Evolutionary conservation across 2,113 vertebrate genomes (phyloP), one percentile per base, ranked within the genome.

Genomic region (Cyanoderma ruficeps): DNA sequence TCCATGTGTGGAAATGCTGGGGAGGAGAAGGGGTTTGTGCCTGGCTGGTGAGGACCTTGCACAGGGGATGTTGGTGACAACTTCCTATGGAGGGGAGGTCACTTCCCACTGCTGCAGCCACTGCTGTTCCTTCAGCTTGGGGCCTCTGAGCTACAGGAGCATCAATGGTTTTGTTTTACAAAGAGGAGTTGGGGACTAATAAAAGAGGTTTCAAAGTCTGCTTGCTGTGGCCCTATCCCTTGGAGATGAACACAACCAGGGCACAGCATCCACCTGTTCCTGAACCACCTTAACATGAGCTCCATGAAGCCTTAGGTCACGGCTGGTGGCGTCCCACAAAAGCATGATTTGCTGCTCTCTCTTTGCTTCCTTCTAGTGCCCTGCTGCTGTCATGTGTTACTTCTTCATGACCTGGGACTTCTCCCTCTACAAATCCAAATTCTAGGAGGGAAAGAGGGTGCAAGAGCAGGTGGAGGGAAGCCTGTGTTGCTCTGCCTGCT

Each of bases 1-100:
- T 27, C 35, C 0, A 0, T 1, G 3, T 18, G 56, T 0, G 1
- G 53, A 31, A 76, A 56, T 1, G 1, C 52, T 0, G 0, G 27
- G 28, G 75, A 82, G 56, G 86, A 82, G 65, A 70, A 46, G 46
- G 41, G 19, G 4, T 15, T 85, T 79, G 83, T 63, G 83, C 56
- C 65, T 63, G 82, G n/a, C 63, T 80, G 85, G 44, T 0, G 21
- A 75, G 50, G 46, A 68, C 67, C 64, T 69, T 23, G 39, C 5
- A 4, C 31, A 10, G 39, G 44, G 65, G 19, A 8, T 23, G 52
- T 3, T 31, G 94, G 71, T 50, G 76, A 60, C 6, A 1, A 27
- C 63, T 59, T 68, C 57, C 49, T 11, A 0, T 8, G 28, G 71
- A 57, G 19, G 13, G 8, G 5, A 27, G 28, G 35, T 76, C 57